A percentile compares a stretch with the other conserved stretches of the same genome.
phyloP scores from a whole-genome alignment of 2,113 vertebrate species.

The Microtus pennsylvanicus region DNA sequence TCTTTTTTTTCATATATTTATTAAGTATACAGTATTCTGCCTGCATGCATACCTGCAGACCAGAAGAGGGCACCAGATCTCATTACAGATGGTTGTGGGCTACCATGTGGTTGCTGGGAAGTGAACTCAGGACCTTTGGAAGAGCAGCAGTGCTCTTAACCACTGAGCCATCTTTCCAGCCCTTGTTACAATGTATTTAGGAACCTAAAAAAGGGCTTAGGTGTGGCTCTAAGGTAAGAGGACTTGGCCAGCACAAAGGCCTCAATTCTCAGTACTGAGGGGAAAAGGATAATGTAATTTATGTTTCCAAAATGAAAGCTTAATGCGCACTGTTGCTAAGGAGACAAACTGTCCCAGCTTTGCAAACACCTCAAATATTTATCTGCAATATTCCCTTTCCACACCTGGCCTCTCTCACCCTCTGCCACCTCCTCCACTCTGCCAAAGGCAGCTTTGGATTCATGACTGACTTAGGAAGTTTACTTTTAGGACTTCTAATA shows the following conservation, averaged over 20 bases:
- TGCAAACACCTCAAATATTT: neutral
- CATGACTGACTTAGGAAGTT: neutral
- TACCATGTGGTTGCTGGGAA: too few relatives aligned
- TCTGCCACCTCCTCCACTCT: accelerated
- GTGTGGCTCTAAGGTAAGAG: neutral
- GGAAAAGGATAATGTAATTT: neutral
- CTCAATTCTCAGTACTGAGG: neutral
- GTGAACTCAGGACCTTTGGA: too few relatives aligned
- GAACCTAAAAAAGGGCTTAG: neutral
- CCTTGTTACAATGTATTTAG: neutral
- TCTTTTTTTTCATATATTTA: neutral
- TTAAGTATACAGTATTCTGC: too few relatives aligned
- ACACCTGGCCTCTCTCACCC: accelerated
- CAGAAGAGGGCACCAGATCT: too few relatives aligned
- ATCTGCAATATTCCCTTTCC: too few relatives aligned
- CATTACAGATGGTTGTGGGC: too few relatives aligned
- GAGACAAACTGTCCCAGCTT: neutral
- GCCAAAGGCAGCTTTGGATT: neutral
- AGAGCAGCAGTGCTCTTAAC: too few relatives aligned
- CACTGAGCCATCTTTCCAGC: too few relatives aligned
- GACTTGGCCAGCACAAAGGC: neutral
- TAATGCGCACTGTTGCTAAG: neutral
- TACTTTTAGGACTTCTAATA: neutral
- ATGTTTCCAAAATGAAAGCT: neutral
- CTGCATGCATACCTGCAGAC: too few relatives aligned